These are phyloP conservation scores for Coelinius sp. DNA, from an alignment of 2,888 invertebrate genomes.

Conservation along the genomic window DNA sequence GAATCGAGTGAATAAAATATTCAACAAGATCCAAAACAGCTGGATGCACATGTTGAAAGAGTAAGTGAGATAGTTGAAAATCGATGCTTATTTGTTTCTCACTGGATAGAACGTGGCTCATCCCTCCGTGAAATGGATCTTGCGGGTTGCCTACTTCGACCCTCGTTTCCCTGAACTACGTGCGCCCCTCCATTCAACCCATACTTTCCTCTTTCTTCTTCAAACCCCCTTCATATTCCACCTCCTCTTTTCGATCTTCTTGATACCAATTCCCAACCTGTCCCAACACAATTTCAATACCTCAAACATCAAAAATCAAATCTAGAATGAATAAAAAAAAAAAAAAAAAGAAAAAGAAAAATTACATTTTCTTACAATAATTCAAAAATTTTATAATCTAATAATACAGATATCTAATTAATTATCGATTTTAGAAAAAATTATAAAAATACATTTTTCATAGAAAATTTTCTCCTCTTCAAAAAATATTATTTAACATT, in stretches of 20 bases:
- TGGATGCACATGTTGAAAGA: not conserved
- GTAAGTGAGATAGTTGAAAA: constrained; percentile 48
- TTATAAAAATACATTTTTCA: no score
- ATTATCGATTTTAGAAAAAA: no score
- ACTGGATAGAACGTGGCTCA: constrained; percentile 55
- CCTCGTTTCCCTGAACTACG: constrained; percentile 8
- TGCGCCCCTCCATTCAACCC: constrained; percentile 2
- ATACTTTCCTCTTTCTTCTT: not conserved
- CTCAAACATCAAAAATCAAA: not conserved
- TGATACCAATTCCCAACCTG: constrained; percentile 2
- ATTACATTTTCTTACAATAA: not conserved
- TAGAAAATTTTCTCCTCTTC: no score
- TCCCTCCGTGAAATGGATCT: constrained; percentile 63
- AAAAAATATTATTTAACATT: no score
- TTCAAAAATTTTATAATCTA: not conserved
- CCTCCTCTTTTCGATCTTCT: constrained; percentile 9
- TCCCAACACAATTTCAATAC: constrained; percentile 4
- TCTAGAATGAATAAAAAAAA: not conserved
- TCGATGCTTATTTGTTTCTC: constrained; percentile 62
- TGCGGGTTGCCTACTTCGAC: constrained; percentile 21
- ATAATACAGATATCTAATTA: no score
- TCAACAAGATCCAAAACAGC: not conserved
- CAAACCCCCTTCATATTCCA: not conserved
- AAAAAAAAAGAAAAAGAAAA: not conserved
- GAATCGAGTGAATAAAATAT: constrained; percentile 8